phyloP scores from a whole-genome alignment of 2,888 invertebrate genomes.

The Argyresthia albistria region DNA sequence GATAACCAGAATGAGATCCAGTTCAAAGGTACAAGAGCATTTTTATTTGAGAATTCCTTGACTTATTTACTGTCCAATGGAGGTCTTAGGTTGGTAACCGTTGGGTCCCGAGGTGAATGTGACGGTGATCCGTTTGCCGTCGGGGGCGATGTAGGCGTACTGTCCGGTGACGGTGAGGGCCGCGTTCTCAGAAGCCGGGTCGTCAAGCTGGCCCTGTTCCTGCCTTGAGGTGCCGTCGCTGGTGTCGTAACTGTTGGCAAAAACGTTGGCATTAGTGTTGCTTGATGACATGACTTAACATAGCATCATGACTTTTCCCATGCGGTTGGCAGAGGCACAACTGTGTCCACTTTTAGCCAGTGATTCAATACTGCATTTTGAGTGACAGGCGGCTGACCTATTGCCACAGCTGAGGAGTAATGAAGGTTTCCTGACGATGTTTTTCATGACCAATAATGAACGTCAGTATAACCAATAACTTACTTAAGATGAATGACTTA shows the following conservation, averaged over 20 bases:
- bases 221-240: conserved; percentile 77
- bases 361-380: no score
- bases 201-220: conserved; percentile 77
- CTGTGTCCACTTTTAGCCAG: no score
- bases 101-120: conserved; percentile 76
- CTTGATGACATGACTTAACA: no score
- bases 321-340: no score
- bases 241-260: conserved; percentile 69
- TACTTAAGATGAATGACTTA: no score
- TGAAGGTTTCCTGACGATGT: no score
- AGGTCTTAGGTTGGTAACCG: conserved; percentile 72
- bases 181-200: conserved; percentile 75
- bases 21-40: not conserved
- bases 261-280: not conserved
- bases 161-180: conserved; percentile 75
- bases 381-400: no score
- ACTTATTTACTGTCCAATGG: conserved; percentile 48
- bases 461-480: no score
- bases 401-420: no score
- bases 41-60: not conserved
- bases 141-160: conserved; percentile 75
- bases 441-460: no score
- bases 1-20: conserved; percentile 1
- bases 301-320: no score
- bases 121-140: conserved; percentile 77